A percentile compares a stretch with the other conserved stretches of the same genome.
Evolutionary conservation across 2,797 vertebrate species (phyloP).

Genomic region (Manis javanica): DNA sequence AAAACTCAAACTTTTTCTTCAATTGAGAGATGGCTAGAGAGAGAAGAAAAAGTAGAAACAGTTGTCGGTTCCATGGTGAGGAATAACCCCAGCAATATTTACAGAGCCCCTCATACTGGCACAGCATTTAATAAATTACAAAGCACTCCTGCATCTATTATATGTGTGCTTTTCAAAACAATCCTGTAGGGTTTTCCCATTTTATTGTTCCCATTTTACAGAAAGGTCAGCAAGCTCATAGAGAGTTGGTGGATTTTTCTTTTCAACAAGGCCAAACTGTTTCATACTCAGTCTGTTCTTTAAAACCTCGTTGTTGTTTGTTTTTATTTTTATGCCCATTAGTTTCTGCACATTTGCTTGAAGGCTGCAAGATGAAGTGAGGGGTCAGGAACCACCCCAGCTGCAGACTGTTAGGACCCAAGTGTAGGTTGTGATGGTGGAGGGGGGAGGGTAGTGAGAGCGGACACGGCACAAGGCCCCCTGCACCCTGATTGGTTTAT

Average conservation of each 20-base stretch:
- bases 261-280: no score
- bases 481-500: rapidly evolving
- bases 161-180: not conserved
- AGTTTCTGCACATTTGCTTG: not conserved
- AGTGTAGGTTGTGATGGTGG: not conserved
- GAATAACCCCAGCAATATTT: rapidly evolving
- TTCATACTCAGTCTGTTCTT: not conserved
- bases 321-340: not conserved
- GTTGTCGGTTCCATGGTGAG: rapidly evolving
- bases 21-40: not conserved
- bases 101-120: rapidly evolving
- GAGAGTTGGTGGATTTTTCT: not conserved
- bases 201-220: not conserved
- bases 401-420: rapidly evolving
- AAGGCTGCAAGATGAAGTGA: not conserved
- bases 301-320: not conserved
- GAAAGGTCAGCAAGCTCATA: not conserved
- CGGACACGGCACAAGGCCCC: not conserved
- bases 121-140: not conserved
- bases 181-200: not conserved
- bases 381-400: not conserved
- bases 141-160: not conserved
- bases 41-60: not conserved
- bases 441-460: no score
- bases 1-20: not conserved